Conservation (phyloP, 2,797 vertebrate genomes). For the Fundulus diaphanus region DNA sequence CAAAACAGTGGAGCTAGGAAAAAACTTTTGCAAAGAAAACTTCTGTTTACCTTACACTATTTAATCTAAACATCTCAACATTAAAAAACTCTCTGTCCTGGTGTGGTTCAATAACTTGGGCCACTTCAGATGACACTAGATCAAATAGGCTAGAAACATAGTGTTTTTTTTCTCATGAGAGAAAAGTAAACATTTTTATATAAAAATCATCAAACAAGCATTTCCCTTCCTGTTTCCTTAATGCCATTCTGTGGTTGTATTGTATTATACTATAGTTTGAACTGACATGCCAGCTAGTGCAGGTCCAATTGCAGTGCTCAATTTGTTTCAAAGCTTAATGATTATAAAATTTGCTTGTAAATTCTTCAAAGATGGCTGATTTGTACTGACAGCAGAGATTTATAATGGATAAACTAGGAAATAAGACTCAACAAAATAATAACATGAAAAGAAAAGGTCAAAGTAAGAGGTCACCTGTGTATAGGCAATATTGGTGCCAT, state of each 20-base stretch:
- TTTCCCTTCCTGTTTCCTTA: not conserved
- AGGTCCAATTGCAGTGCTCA: not conserved
- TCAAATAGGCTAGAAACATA: not conserved
- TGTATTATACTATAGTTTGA: not conserved
- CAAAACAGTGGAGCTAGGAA: too few species aligned
- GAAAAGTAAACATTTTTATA: not conserved
- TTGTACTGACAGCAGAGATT: not conserved
- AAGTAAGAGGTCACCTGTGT: conserved; percentile 85
- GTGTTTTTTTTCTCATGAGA: not conserved
- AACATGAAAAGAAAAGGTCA: not conserved
- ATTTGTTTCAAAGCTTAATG: not conserved
- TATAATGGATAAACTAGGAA: not conserved
- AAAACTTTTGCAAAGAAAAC: too few species aligned
- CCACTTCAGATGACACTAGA: not conserved
- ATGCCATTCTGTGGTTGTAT: not conserved
- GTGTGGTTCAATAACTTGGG: not conserved
- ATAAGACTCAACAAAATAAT: not conserved
- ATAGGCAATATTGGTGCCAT: conserved; percentile 87
- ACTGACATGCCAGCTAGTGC: not conserved
- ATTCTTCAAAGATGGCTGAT: not conserved
- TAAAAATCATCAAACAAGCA: not conserved
- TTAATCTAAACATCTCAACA: not conserved
- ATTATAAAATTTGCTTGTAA: not conserved
- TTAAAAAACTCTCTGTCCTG: not conserved
- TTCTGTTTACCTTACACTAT: too few species aligned